A percentile compares a stretch with the other conserved stretches of the same genome.
These are phyloP conservation scores for Oscheius onirici DNA, from an alignment of 2,888 invertebrate genomes.

Conservation along the genomic window DNA sequence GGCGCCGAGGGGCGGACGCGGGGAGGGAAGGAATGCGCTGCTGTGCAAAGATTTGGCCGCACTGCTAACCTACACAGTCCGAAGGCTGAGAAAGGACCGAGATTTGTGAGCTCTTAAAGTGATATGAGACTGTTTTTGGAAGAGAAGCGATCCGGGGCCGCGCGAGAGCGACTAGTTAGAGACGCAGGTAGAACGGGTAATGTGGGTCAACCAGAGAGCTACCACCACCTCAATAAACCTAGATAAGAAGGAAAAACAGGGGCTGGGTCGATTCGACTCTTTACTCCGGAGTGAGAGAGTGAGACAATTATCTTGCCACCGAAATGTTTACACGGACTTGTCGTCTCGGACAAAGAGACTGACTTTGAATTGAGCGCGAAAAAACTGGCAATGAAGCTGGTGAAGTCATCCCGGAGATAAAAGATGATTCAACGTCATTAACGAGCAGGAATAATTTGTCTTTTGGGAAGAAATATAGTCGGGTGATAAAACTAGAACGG, in stretches of 20 bases:
- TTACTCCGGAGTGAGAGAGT: not conserved
- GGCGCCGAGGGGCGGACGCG: slow-evolving; percentile 24
- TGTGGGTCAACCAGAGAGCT: slow-evolving; percentile 3
- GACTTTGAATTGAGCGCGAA: too few species aligned
- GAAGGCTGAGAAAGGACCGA: slow-evolving; percentile 10
- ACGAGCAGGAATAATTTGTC: too few species aligned
- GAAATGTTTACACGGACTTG: slow-evolving; percentile 21
- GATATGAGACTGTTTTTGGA: not conserved
- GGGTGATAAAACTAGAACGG: too few species aligned
- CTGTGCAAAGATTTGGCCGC: slow-evolving; percentile 31
- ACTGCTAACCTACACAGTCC: slow-evolving; percentile 27
- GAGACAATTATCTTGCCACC: slow-evolving; percentile 3
- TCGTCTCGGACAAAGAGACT: not conserved
- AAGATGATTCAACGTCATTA: not conserved
- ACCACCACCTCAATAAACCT: not conserved
- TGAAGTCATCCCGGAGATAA: not conserved
- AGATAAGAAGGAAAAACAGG: not conserved
- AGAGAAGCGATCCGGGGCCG: not conserved
- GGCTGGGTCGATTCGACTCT: not conserved
- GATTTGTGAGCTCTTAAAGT: slow-evolving; percentile 7
- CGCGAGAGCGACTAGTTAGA: slow-evolving; percentile 10
- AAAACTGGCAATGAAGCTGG: not conserved
- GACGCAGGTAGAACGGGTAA: slow-evolving; percentile 9
- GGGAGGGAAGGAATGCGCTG: slow-evolving; percentile 32
- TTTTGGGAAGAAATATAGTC: too few species aligned